A percentile compares a stretch with the other conserved stretches of the same genome.
Evolutionary conservation across 2,888 invertebrate species (phyloP).

Genomic region (Tenthredo notha): DNA sequence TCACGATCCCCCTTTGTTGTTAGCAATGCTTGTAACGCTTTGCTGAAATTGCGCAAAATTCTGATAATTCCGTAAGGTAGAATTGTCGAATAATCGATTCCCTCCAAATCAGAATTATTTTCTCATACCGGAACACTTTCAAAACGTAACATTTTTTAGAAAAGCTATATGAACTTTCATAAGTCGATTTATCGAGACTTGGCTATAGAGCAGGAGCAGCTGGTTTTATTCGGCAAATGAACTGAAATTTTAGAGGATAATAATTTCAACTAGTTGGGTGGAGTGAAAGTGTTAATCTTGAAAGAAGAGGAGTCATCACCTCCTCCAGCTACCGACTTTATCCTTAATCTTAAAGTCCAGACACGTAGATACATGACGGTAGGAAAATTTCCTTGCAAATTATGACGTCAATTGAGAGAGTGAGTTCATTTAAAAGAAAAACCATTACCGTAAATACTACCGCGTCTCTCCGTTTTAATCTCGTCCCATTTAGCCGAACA

Average conservation of each 20-base stretch:
- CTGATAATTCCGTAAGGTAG: background rate
- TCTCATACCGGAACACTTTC: background rate
- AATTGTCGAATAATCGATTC: background rate
- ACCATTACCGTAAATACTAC: conserved; percentile 52
- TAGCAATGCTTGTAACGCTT: background rate
- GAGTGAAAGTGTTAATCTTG: conserved; percentile 7
- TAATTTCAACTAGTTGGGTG: background rate
- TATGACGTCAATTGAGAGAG: conserved; percentile 13
- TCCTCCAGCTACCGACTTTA: background rate
- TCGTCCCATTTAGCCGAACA: conserved; percentile 56
- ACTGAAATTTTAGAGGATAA: background rate
- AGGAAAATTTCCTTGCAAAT: conserved; percentile 18
- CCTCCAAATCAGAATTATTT: background rate
- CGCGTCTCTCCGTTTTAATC: conserved; percentile 47
- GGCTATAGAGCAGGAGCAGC: background rate
- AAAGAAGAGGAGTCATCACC: conserved; percentile 8
- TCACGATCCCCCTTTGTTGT: background rate
- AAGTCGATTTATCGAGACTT: background rate
- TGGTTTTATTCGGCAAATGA: background rate
- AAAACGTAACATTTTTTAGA: background rate
- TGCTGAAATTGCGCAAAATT: background rate
- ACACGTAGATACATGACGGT: background rate
- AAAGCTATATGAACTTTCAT: background rate
- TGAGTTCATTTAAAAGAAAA: conserved; percentile 29
- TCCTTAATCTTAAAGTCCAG: background rate